A percentile compares a stretch with the other conserved stretches of the same genome.
Conservation (phyloP, 2,888 invertebrate genomes). For the Argynnis bischoffii region DNA sequence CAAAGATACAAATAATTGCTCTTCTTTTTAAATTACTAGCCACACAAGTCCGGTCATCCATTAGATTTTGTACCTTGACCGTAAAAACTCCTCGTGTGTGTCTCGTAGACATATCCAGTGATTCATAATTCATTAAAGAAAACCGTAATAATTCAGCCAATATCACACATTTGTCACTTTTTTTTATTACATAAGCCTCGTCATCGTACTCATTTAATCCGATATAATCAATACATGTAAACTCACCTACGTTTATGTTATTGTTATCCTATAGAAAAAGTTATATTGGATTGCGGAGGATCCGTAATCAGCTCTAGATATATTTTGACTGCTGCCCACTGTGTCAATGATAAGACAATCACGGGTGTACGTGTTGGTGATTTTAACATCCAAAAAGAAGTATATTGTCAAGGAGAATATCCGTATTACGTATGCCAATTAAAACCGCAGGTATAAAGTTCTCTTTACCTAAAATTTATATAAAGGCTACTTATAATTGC, state of each 20-base stretch:
- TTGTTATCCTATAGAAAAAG: conserved; percentile 36
- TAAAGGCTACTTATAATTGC: neutral
- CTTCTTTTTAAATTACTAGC: no score
- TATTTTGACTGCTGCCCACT: conserved; percentile 44
- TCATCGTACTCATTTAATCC: no score
- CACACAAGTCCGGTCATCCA: no score
- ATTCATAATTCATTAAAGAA: no score
- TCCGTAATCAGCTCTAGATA: conserved; percentile 40
- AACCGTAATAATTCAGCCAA: no score
- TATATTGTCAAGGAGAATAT: conserved; percentile 38
- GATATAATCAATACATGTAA: conserved; percentile 28
- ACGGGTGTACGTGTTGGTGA: conserved; percentile 43
- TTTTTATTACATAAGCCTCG: no score
- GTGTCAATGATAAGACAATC: conserved; percentile 33
- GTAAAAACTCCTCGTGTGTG: no score
- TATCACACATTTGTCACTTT: no score
- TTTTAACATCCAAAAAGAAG: conserved; percentile 27
- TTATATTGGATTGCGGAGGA: conserved; percentile 68
- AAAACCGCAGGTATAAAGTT: conserved; percentile 36
- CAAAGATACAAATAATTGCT: no score
- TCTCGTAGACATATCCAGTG: no score
- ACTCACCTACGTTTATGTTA: conserved; percentile 10
- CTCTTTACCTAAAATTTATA: neutral
- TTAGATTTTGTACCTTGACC: no score
- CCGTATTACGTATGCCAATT: conserved; percentile 34